phyloP scores from a whole-genome alignment of 2,797 vertebrate genomes.

The Labroides dimidiatus region DNA sequence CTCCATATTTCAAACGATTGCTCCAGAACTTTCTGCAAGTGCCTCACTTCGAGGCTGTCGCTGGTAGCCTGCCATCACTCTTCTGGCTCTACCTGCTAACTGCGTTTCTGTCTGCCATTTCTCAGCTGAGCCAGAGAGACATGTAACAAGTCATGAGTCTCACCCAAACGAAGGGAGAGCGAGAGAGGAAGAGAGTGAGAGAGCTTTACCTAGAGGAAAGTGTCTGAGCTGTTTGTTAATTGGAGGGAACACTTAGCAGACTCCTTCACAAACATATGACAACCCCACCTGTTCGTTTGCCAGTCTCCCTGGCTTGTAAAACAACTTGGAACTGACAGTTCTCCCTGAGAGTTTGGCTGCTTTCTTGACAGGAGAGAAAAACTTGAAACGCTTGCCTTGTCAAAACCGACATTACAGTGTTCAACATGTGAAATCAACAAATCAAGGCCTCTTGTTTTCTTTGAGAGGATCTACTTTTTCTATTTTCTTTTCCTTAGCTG shows the following conservation, averaged over 20 bases:
- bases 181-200: conserved; percentile 20
- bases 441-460: conserved; percentile 30
- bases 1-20: conserved; percentile 25
- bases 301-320: conserved; percentile 61
- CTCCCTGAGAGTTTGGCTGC: conserved; percentile 65
- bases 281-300: conserved; percentile 77
- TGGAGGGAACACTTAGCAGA: conserved; percentile 74
- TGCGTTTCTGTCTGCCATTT: conserved; percentile 58
- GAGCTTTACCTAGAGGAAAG: conserved; percentile 45
- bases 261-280: conserved; percentile 72
- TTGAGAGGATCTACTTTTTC: background rate
- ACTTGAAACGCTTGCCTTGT: conserved; percentile 57
- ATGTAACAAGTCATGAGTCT: conserved; percentile 52
- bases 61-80: conserved; percentile 49
- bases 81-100: conserved; percentile 48
- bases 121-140: conserved; percentile 48
- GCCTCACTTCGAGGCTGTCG: conserved; percentile 5
- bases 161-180: conserved; percentile 37
- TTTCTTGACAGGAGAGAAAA: conserved; percentile 59
- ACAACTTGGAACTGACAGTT: conserved; percentile 63
- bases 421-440: conserved; percentile 44
- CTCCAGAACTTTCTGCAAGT: conserved; percentile 32
- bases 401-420: conserved; percentile 45
- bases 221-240: conserved; percentile 73
- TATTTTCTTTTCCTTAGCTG: background rate